phyloP scores from a whole-genome alignment of 2,113 vertebrate species.

The Vulpes lagopus region DNA sequence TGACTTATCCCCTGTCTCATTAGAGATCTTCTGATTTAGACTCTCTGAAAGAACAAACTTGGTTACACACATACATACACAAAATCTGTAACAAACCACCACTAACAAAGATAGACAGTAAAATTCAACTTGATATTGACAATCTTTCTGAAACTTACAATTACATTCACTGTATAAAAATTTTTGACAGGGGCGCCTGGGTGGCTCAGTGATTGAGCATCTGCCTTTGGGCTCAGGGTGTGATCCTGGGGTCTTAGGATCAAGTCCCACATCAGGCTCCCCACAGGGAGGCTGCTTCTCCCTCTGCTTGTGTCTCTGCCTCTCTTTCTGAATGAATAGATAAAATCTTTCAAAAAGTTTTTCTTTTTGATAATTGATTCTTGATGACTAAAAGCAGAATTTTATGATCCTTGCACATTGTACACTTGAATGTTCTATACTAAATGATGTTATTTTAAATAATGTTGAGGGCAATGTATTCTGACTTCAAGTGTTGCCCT shows the following conservation, averaged over 20 bases:
- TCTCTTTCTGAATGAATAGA: too few species aligned
- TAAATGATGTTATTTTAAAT: not conserved
- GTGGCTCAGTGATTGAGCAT: too few species aligned
- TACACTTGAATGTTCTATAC: not conserved
- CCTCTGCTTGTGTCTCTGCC: too few species aligned
- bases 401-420: not conserved
- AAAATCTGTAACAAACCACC: not conserved
- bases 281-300: too few species aligned
- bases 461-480: not conserved
- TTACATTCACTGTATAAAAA: not conserved
- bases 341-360: too few species aligned
- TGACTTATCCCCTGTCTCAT: not conserved
- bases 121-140: not conserved
- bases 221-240: too few species aligned
- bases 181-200: not conserved
- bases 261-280: too few species aligned
- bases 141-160: not conserved
- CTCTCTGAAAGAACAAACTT: not conserved
- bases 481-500: not conserved
- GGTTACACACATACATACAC: not conserved
- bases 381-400: not conserved
- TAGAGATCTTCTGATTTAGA: not conserved
- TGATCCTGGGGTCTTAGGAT: too few species aligned
- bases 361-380: not conserved
- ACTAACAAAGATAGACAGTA: not conserved